Percentiles rank a stretch among this genome's conserved stretches.
These are phyloP conservation scores for Trichomycterus rosablanca DNA, from an alignment of 2,113 vertebrate genomes.

Conservation along the genomic window DNA sequence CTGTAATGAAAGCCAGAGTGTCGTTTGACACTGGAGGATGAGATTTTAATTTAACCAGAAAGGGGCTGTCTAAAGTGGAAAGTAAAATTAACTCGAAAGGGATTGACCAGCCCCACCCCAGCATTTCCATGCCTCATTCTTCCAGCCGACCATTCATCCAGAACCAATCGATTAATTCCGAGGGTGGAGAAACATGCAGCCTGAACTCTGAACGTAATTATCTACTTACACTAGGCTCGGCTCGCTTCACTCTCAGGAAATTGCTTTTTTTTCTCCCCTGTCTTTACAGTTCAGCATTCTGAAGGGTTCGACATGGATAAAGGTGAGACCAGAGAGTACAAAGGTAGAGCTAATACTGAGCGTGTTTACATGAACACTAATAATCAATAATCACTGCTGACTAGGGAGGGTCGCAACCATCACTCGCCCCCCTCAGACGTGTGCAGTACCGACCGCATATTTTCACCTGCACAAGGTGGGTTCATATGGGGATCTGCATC, in stretches of 20 bases:
- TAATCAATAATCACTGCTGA: neutral
- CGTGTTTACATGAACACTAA: neutral
- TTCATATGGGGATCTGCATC: no score
- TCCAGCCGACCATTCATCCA: constrained; percentile 31
- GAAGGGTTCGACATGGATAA: neutral
- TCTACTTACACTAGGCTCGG: constrained; percentile 23
- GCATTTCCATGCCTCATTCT: constrained; percentile 4
- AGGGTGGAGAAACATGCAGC: constrained; percentile 19
- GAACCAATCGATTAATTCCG: constrained; percentile 44
- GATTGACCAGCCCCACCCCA: constrained; percentile 46
- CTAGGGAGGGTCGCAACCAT: no score
- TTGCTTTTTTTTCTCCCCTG: neutral
- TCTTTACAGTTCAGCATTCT: neutral
- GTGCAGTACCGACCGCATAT: no score
- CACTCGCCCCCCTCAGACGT: no score
- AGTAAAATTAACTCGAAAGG: constrained; percentile 53
- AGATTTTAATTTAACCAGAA: constrained; percentile 36
- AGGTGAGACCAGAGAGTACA: neutral
- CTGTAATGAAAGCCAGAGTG: neutral
- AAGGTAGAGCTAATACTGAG: neutral
- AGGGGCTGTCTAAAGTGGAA: constrained; percentile 46
- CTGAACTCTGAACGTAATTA: constrained; percentile 49
- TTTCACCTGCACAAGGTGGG: no score
- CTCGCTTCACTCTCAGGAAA: constrained; percentile 33
- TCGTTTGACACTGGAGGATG: neutral